Percentiles rank a stretch among this genome's conserved stretches.
These are phyloP conservation scores for Montipora sp. DNA, from an alignment of 64 coral and sea anemone genomes.

Conservation along the genomic window DNA sequence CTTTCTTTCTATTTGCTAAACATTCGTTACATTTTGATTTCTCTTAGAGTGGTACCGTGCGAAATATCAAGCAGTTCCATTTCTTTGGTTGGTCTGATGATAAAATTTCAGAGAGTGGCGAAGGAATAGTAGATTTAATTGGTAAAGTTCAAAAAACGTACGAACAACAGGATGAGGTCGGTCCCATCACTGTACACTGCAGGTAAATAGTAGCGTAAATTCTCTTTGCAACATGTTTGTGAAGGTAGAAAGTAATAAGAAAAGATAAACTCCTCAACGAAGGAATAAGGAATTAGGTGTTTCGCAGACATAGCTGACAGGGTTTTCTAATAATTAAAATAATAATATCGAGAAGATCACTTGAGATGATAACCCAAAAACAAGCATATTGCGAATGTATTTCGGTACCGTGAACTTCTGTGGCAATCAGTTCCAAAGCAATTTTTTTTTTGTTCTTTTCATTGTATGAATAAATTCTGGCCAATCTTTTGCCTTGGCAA, in stretches of 20 bases:
- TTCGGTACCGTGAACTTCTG: too few relatives aligned
- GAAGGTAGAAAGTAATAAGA: neutral
- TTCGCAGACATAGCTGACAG: too few relatives aligned
- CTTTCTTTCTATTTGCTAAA: neutral
- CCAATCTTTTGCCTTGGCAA: too few relatives aligned
- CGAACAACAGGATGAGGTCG: slow-evolving; percentile 86
- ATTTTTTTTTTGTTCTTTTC: too few relatives aligned
- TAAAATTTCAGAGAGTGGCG: slow-evolving; percentile 68
- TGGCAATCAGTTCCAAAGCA: too few relatives aligned
- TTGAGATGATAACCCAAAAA: too few relatives aligned
- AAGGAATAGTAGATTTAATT: slow-evolving; percentile 89
- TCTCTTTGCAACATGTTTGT: neutral
- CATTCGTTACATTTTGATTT: neutral
- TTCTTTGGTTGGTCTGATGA: slow-evolving; percentile 87
- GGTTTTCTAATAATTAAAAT: too few relatives aligned
- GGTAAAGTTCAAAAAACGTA: slow-evolving; percentile 90
- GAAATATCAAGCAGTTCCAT: slow-evolving; percentile 89
- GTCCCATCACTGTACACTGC: slow-evolving; percentile 90
- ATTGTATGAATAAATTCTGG: too few relatives aligned
- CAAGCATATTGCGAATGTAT: too few relatives aligned
- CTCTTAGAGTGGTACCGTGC: slow-evolving; percentile 76
- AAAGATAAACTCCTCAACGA: neutral
- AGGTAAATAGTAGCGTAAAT: slow-evolving; percentile 24
- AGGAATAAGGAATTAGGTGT: neutral
- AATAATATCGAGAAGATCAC: too few relatives aligned